Evolutionary conservation across 2,113 vertebrate species (phyloP).

Genomic region (Junco hyemalis): DNA sequence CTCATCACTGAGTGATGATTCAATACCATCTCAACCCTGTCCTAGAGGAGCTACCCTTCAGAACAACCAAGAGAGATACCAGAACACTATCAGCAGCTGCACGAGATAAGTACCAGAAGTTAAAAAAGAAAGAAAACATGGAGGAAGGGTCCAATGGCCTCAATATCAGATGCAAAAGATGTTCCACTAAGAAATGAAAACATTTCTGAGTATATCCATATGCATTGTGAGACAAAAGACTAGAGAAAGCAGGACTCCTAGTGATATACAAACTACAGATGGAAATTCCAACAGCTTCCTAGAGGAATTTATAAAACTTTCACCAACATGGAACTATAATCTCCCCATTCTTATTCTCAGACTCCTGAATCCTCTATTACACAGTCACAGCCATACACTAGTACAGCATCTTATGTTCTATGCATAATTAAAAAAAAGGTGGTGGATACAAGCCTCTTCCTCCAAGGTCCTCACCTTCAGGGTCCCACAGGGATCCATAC

Average conservation of each 20-base stretch:
- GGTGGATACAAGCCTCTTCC: background rate
- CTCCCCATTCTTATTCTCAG: background rate
- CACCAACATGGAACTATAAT: background rate
- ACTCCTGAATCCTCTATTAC: background rate
- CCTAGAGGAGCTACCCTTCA: background rate
- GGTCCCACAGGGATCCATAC: background rate
- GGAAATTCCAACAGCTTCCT: conserved; percentile 20
- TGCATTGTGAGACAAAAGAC: background rate
- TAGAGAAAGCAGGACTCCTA: background rate
- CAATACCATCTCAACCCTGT: background rate
- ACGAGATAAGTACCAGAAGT: background rate
- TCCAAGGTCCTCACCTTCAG: conserved; percentile 21
- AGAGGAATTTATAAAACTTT: background rate
- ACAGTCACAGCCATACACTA: background rate
- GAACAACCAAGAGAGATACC: background rate
- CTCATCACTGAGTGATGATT: background rate
- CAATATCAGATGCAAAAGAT: background rate
- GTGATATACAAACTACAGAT: background rate
- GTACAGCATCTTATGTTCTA: background rate
- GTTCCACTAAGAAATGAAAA: background rate
- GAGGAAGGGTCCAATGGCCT: background rate
- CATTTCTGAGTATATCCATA: background rate
- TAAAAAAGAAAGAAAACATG: background rate
- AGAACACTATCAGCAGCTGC: background rate
- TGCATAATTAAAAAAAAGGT: background rate